These are phyloP conservation scores for Epizoanthus stellaris DNA, from an alignment of 92 coral and sea anemone genomes.

Conservation along the genomic window DNA sequence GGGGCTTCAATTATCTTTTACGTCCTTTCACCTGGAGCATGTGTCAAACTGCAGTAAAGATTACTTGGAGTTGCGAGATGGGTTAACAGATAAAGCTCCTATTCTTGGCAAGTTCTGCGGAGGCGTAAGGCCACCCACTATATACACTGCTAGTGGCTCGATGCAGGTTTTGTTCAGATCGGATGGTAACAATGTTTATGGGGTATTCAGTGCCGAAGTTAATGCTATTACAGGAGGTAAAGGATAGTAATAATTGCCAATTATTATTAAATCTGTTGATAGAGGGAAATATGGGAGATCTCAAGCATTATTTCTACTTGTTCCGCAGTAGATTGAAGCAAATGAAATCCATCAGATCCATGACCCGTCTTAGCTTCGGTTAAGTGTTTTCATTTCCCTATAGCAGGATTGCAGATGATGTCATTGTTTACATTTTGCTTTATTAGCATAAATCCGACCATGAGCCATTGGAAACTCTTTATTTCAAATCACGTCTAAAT, in stretches of 20 bases:
- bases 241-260: not conserved
- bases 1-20: not conserved
- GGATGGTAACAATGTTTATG: not conserved
- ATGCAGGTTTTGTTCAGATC: not conserved
- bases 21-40: not conserved
- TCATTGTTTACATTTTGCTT: no score
- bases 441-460: no score
- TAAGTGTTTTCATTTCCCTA: no score
- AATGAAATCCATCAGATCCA: no score
- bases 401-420: no score
- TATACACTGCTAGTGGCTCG: not conserved
- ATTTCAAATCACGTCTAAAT: no score
- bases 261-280: no score
- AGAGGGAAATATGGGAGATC: no score
- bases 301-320: no score
- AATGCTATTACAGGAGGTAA: not conserved
- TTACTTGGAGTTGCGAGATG: slow-evolving; percentile 12
- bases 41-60: not conserved
- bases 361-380: no score
- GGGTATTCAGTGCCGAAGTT: not conserved
- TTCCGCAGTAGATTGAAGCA: no score
- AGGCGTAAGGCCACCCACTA: not conserved
- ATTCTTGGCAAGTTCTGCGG: slow-evolving; percentile 10
- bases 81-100: not conserved
- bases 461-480: no score